Evolutionary conservation across 2,797 vertebrate genomes (phyloP).

Genomic region (Neomorphus geoffroyi): DNA sequence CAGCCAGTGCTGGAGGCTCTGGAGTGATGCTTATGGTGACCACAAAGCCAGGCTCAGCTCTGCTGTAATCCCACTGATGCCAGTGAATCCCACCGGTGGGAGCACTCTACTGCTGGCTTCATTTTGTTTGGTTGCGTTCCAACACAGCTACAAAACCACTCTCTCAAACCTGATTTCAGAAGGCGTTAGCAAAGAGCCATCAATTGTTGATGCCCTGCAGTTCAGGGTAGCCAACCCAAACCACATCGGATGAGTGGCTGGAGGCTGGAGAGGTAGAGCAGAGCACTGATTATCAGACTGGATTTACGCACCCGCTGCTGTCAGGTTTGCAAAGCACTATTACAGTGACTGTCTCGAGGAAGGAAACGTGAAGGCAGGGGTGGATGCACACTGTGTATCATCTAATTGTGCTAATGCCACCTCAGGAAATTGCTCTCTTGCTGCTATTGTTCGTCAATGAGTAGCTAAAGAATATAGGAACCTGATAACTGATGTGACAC

Average conservation of each 20-base stretch:
- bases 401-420: not conserved
- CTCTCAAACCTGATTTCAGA: not conserved
- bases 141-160: accelerated
- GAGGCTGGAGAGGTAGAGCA: not conserved
- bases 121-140: not conserved
- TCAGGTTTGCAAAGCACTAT: not conserved
- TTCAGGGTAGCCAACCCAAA: not conserved
- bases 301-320: not conserved
- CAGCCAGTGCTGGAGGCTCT: not conserved
- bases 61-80: not conserved
- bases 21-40: not conserved
- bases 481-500: not conserved
- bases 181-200: not conserved
- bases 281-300: accelerated
- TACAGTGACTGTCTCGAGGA: not conserved
- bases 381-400: not conserved
- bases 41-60: not conserved
- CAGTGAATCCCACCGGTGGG: not conserved
- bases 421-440: not conserved
- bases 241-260: too few relatives aligned
- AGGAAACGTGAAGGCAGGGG: not conserved
- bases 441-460: not conserved
- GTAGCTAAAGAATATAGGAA: not conserved
- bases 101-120: not conserved
- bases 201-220: not conserved